Evolutionary conservation across 2,797 vertebrate species (phyloP).

Genomic region (Phrynocephalus vlangalii): DNA sequence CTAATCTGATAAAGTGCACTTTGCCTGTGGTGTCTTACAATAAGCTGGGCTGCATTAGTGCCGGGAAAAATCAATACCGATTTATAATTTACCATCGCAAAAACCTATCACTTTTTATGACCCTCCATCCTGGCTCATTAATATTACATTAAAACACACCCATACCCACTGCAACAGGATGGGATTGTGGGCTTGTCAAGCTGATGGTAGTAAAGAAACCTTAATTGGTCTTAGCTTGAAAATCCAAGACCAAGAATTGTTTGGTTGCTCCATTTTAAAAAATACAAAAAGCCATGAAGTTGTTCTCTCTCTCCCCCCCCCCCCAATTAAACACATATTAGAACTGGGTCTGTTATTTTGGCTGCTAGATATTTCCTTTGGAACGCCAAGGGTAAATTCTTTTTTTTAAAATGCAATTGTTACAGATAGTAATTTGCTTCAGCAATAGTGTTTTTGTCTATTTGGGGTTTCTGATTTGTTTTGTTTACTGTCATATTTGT

Average conservation of each 20-base stretch:
- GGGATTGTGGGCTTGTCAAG: conserved; percentile 81
- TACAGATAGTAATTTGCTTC: conserved; percentile 18
- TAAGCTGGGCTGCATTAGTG: conserved; percentile 88
- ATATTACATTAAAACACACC: conserved; percentile 95
- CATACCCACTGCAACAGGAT: conserved; percentile 78
- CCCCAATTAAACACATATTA: conserved; percentile 39
- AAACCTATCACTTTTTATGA: conserved; percentile 97
- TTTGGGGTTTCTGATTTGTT: background rate
- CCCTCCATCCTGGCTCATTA: conserved; percentile 95
- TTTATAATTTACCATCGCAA: conserved; percentile 99
- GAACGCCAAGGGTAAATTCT: background rate
- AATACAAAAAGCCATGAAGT: background rate
- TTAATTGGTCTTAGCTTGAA: conserved; percentile 84
- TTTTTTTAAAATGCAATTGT: background rate
- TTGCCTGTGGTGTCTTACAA: conserved; percentile 89
- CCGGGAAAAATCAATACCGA: conserved; percentile 94
- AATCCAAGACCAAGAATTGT: conserved; percentile 75
- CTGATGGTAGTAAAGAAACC: conserved; percentile 80
- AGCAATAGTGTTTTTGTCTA: background rate
- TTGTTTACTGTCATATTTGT: background rate
- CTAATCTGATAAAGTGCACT: conserved; percentile 93
- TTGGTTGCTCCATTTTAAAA: conserved; percentile 60
- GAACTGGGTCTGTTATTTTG: conserved; percentile 51
- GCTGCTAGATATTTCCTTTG: conserved; percentile 38
- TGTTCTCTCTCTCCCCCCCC: conserved; percentile 36